These are phyloP conservation scores for Pemphigus obesinymphae DNA, from an alignment of 1,140 invertebrate species.

Conservation along the genomic window DNA sequence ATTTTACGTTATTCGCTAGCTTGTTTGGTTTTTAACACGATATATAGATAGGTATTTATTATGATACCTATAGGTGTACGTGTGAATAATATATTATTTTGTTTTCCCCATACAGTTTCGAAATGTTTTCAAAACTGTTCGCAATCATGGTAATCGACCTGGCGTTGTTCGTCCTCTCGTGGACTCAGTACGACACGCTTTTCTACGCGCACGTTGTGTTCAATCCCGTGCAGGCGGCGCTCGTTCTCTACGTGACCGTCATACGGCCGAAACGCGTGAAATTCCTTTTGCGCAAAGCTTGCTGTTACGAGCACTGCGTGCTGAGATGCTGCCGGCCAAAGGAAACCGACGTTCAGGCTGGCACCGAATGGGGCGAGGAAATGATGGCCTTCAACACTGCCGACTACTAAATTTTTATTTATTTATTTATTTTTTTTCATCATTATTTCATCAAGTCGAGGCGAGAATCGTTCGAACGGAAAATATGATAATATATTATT, in stretches of 20 bases:
- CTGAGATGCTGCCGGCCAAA: slow-evolving; percentile 54
- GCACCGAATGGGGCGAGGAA: slow-evolving; percentile 78
- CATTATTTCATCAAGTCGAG: too few relatives aligned
- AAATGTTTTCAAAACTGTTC: slow-evolving; percentile 70
- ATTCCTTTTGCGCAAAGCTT: slow-evolving; percentile 70
- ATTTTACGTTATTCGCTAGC: too few relatives aligned
- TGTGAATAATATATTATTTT: slow-evolving; percentile 44
- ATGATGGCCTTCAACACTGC: slow-evolving; percentile 54
- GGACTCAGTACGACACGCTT: slow-evolving; percentile 64
- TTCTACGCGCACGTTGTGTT: slow-evolving; percentile 68
- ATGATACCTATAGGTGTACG: slow-evolving; percentile 52
- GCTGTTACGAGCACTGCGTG: slow-evolving; percentile 59
- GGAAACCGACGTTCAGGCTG: slow-evolving; percentile 57
- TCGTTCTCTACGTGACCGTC: slow-evolving; percentile 70
- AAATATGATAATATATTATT: too few relatives aligned
- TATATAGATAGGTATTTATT: too few relatives aligned
- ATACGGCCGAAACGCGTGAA: slow-evolving; percentile 70
- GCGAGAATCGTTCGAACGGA: too few relatives aligned
- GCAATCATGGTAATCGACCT: slow-evolving; percentile 66
- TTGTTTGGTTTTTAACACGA: too few relatives aligned
- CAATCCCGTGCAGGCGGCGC: slow-evolving; percentile 66
- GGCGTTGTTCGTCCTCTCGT: slow-evolving; percentile 69
- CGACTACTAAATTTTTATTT: too few relatives aligned
- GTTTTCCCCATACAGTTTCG: slow-evolving; percentile 60
- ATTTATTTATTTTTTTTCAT: too few relatives aligned